Evolutionary conservation across 2,888 invertebrate species (phyloP).

Genomic region (Muschampia plurimacula): DNA sequence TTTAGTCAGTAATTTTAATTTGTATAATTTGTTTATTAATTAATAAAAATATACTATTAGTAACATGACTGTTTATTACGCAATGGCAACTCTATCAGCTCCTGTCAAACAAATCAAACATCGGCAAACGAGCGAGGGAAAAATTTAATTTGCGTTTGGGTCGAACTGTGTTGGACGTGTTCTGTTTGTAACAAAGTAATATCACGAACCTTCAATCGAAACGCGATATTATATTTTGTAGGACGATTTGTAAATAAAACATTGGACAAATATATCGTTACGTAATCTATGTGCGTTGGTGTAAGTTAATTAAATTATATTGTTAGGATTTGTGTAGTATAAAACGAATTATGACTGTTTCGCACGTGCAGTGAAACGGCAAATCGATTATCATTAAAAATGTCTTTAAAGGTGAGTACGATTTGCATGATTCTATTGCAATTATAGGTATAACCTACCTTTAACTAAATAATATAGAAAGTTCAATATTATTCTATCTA

Average conservation of each 20-base stretch:
- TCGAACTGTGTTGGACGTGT: constrained; percentile 43
- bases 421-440: constrained; percentile 2
- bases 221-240: constrained; percentile 42
- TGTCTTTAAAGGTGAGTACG: constrained; percentile 72
- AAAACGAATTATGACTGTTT: constrained; percentile 62
- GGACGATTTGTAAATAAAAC: constrained; percentile 31
- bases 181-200: constrained; percentile 31
- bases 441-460: background rate
- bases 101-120: constrained; percentile 39
- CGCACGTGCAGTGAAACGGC: constrained; percentile 55
- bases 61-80: background rate
- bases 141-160: constrained; percentile 46
- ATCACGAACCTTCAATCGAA: constrained; percentile 30
- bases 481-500: too few species aligned
- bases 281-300: constrained; percentile 37
- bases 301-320: constrained; percentile 38
- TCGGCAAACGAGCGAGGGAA: constrained; percentile 49
- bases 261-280: constrained; percentile 39
- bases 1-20: too few species aligned
- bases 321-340: constrained; percentile 54
- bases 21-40: too few species aligned
- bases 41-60: too few species aligned
- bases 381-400: constrained; percentile 62
- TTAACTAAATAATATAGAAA: too few species aligned
- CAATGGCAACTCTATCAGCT: constrained; percentile 14